Base-by-base conservation (phyloP, 2,113 vertebrate genomes). In the Siphamia tubifer region DNA sequence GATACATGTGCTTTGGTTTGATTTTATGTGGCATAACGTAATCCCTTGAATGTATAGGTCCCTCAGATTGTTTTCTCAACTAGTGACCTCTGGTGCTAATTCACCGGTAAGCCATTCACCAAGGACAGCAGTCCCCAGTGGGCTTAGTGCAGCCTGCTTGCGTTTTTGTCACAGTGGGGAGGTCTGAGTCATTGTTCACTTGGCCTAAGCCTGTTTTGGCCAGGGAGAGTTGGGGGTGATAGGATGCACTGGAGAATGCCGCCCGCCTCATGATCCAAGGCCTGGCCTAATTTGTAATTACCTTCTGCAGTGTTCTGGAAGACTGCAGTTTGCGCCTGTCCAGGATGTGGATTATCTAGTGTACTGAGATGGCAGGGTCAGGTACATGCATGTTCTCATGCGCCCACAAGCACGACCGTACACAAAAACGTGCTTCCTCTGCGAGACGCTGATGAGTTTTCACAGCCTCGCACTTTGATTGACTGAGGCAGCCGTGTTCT, bases 241-340 rank as follows among this genome's bases (percentile, higher is more conserved):
- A 72, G 77, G 78, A 80, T 74, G 72, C 74, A 45, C 63, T 38
- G 64, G 76, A 80, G 79, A 83, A 78, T 64, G 62, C 48, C 5
- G 71, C 32, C 71, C 68, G 75, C 72, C 77, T 82, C 74, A 11
- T 68, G 79, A 85, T 87, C 79, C 81, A 86, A 83, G 74, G 80
- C 44, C 48, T 81, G 80, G 75, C 76, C 79, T 89, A 89, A 90
- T 90, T 89, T 84, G 79, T 90, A 90, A 92, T 92, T 90, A 92
- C 79, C 76, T 85, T 86, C 84, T 79, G 77, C 89, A 84, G 69
- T 87, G 83, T 89, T 90, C 87, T 89, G 87, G 89, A 90, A 92
- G 86, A 92, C 79, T 90, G 88, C 79, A 44, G 84, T 68, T 86
- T 68, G 57, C 10, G 25, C 67, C 70, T 57, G 79, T 83, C 72